Evolutionary conservation across 2,888 invertebrate species (phyloP).

Genomic region (Ephialtes manifestator): DNA sequence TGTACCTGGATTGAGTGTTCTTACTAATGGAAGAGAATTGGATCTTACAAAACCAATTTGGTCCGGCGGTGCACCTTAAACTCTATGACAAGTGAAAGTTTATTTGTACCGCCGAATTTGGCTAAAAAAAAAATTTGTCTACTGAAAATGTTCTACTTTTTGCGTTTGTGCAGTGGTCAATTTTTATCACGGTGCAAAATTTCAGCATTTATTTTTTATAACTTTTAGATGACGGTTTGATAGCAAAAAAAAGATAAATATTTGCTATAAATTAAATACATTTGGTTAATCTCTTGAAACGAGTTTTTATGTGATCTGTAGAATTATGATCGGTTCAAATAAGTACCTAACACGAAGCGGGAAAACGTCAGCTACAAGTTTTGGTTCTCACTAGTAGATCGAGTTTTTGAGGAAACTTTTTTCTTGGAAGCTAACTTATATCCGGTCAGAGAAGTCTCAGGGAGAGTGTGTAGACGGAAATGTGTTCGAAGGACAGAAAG

Average conservation of each 20-base stretch:
- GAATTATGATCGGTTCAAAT: slow-evolving; percentile 10
- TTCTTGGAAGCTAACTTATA: background rate
- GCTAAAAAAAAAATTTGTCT: too few relatives aligned
- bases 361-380: background rate
- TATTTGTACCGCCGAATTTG: too few relatives aligned
- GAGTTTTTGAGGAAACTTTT: slow-evolving; percentile 25
- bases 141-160: too few relatives aligned
- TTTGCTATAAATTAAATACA: too few relatives aligned
- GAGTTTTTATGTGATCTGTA: background rate
- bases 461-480: slow-evolving; percentile 1
- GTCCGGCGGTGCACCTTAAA: too few relatives aligned
- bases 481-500: background rate
- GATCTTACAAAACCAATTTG: too few relatives aligned
- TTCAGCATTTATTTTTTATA: too few relatives aligned
- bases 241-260: background rate
- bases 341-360: background rate
- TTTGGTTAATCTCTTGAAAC: background rate
- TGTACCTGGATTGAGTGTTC: too few relatives aligned
- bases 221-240: background rate
- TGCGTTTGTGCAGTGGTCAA: too few relatives aligned
- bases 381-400: slow-evolving; percentile 5
- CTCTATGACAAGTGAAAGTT: too few relatives aligned
- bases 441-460: slow-evolving; percentile 5
- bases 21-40: too few relatives aligned
- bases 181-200: too few relatives aligned